Base-by-base conservation (phyloP, 2,888 invertebrate genomes). In the Lithosia quadra region DNA sequence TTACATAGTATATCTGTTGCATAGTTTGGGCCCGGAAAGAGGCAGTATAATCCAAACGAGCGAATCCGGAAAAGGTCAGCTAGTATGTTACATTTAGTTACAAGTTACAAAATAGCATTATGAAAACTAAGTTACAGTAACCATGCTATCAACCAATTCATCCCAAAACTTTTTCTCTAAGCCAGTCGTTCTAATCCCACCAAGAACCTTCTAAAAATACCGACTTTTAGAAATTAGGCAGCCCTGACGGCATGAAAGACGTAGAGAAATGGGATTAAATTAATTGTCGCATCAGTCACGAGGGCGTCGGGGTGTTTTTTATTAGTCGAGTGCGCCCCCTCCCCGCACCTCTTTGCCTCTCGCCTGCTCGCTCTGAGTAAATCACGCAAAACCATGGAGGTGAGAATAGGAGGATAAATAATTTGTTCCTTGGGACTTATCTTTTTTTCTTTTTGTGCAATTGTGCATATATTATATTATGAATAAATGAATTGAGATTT, bases 211-310 rank as follows among this genome's bases (percentile, higher is more conserved):
- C 21, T 53, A 63, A 43, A 49, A 49, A 33, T 53, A 1, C 36
- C 7, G 28, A 18, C 10, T 28, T 69, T 73, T 77, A 63, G 24
- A 62, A 68, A 53, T 63, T 67, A 73, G 86, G 33, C 92, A 94
- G 74, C 94, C 94, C 94, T 94, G 88, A 82, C 82, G 75, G 82
- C 83, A 86, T 83, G 87, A 90, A 93, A 94, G 94, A 95, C 94
- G 94, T 90, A 91, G 94, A 95, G 94, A 94, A 95, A 95, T 94
- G 92, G 94, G 94, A 94, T 95, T 94, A 94, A 95, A 95, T 95
- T 95, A 94, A 95, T 94, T 94, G 94, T 94, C 94, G 92, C 94
- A 95, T 95, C 94, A 95, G 93, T 95, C 94, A 95, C 94, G 91
- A 93, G 91, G 92, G 93, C 93, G 94, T 91, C 92, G 94, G 94